Base-by-base conservation (phyloP, 2,797 vertebrate genomes). In the Lithobates sylvaticus region DNA sequence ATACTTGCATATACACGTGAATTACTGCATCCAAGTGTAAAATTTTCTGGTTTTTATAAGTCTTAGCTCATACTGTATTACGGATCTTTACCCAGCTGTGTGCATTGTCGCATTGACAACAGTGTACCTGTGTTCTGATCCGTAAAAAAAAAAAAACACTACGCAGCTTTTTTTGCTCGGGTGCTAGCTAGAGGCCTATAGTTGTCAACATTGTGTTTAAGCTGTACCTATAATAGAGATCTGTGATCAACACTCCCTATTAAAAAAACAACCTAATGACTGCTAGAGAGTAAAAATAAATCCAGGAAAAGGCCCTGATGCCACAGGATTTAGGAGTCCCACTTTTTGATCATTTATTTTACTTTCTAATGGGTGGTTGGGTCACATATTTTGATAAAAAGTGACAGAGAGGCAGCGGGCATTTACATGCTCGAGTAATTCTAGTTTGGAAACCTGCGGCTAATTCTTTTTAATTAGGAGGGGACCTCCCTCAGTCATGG, bases 401-500 rank as follows among this genome's bases (percentile, higher is more conserved):
- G 16, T 42, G 84, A 86, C 84, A 81, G 80, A 71, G 16, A 75
- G 29, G 71, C 77, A 83, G 73, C 39, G 72, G 68, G 65, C 5
- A 32, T 86, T 84, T 88, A 78, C 89, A 89, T 86, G 88, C 71
- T 67, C 85, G 70, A 23, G 2, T 32, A 81, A 21, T 91, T 89
- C 88, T 87, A 86, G 88, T 89, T 88, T 88, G 58, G 54, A 84
- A 86, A 82, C 27, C 36, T 85, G 87, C 71, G 89, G 82, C 2
- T 73, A 84, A 88, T 88, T 75, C n/a, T 84, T 90, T 76, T 87
- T 89, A 90, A 89, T 89, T 88, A 88, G 85, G 86, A 91, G 88
- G 71, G 80, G 90, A 89, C 68, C 67, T 81, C 65, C 74, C 74
- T 73, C 44, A 58, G 69, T 74, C 61, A 58, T 61, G 75, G 78